phyloP scores from a whole-genome alignment of 2,888 invertebrate species.

The Phymatocera aterrima region DNA sequence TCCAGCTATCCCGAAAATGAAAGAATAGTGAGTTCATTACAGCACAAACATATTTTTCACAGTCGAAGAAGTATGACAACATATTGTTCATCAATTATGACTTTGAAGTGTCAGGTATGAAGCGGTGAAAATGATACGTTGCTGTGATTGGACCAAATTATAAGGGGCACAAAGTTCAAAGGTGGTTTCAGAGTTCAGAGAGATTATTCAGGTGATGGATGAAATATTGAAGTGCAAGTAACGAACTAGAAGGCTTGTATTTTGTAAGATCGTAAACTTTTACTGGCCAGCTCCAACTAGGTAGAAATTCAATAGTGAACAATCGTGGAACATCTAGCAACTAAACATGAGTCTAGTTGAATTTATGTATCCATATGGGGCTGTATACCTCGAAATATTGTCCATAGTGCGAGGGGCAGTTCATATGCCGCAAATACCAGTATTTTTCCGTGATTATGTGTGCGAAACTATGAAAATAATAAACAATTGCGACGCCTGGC shows the following conservation, averaged over 20 bases:
- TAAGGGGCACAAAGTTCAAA: conserved; percentile 23
- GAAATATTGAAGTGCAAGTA: neutral
- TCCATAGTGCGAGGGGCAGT: no score
- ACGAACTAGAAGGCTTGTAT: neutral
- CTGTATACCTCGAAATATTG: no score
- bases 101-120: neutral
- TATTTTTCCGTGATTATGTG: no score
- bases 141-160: conserved; percentile 21
- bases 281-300: neutral
- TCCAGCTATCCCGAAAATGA: no score
- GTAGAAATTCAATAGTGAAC: neutral
- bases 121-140: conserved; percentile 1
- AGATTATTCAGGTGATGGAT: neutral
- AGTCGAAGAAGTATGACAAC: neutral
- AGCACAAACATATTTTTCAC: no score
- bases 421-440: no score
- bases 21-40: no score
- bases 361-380: no score
- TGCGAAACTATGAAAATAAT: no score
- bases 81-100: neutral
- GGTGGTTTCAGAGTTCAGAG: neutral
- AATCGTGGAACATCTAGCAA: neutral
- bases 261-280: neutral
- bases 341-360: neutral
- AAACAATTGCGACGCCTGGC: no score